Evolutionary conservation across 2,888 invertebrate genomes (phyloP).

Genomic region (Helicoverpa assulta): DNA sequence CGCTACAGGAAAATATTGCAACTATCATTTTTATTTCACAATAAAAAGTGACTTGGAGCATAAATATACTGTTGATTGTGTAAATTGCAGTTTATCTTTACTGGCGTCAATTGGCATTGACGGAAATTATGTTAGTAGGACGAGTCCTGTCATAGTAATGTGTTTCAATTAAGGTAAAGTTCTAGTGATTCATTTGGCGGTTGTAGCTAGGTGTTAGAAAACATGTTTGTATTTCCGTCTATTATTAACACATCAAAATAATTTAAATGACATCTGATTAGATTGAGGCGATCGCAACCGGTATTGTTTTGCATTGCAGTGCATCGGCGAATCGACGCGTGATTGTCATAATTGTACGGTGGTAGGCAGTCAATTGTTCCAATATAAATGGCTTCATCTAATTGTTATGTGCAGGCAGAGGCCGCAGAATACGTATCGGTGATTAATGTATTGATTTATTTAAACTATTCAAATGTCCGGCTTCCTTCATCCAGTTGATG

Average conservation of each 20-base stretch:
- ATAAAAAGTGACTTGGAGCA: conserved; percentile 2
- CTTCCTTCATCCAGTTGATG: conserved; percentile 36
- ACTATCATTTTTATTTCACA: conserved; percentile 3
- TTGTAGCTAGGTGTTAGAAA: conserved; percentile 20
- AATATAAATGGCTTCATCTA: conserved; percentile 73
- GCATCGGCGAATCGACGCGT: conserved; percentile 72
- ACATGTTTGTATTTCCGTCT: conserved; percentile 45
- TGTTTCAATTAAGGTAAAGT: conserved; percentile 32
- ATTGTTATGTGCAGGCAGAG: conserved; percentile 64
- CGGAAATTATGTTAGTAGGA: conserved; percentile 54
- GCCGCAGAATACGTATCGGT: conserved; percentile 35
- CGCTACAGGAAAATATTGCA: conserved; percentile 6
- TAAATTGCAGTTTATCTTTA: conserved; percentile 41
- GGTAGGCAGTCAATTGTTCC: conserved; percentile 73
- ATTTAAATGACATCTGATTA: conserved; percentile 58
- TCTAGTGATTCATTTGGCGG: conserved; percentile 14
- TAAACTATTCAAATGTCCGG: conserved; percentile 42
- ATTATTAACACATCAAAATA: conserved; percentile 51
- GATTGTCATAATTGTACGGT: conserved; percentile 75
- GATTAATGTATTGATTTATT: conserved; percentile 49
- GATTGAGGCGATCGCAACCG: conserved; percentile 48
- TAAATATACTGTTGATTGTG: conserved; percentile 7
- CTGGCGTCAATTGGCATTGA: conserved; percentile 39
- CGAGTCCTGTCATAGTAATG: conserved; percentile 25
- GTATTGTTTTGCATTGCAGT: conserved; percentile 68